These are phyloP conservation scores for Epinephelus cyanopodus DNA, from an alignment of 2,113 vertebrate genomes.

Conservation along the genomic window DNA sequence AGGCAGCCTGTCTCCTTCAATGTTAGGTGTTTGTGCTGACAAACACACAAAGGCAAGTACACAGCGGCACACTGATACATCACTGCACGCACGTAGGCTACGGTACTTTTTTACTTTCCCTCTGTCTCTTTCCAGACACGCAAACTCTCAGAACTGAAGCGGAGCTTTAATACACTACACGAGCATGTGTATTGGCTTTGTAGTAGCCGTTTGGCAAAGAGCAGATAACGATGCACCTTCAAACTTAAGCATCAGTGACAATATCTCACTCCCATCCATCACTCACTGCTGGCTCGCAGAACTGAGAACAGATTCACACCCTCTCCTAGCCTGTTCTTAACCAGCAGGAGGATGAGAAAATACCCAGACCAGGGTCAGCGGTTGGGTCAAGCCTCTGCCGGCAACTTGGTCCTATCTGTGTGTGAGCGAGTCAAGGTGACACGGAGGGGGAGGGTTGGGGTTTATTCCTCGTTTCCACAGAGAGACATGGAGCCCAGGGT, in stretches of 20 bases:
- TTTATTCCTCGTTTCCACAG: constrained; percentile 61
- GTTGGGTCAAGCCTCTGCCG: constrained; percentile 66
- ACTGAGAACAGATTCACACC: constrained; percentile 63
- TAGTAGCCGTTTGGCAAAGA: constrained; percentile 62
- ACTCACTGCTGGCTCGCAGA: constrained; percentile 48
- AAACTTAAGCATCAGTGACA: constrained; percentile 73
- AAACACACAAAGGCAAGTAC: constrained; percentile 70
- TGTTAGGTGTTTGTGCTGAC: constrained; percentile 81
- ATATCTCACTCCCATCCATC: constrained; percentile 75
- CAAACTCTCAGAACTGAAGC: constrained; percentile 48
- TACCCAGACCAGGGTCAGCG: constrained; percentile 72
- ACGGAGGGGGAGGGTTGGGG: constrained; percentile 29
- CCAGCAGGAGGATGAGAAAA: constrained; percentile 80
- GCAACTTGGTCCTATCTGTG: constrained; percentile 54
- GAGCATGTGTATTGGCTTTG: constrained; percentile 48
- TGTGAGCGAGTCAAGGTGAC: constrained; percentile 65
- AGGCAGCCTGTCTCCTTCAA: constrained; percentile 83
- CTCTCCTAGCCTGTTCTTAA: constrained; percentile 57
- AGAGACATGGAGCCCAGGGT: constrained; percentile 75
- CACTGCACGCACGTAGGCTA: constrained; percentile 37
- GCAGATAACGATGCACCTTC: constrained; percentile 67
- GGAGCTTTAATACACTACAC: constrained; percentile 34
- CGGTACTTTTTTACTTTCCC: constrained; percentile 38
- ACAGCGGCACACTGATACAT: constrained; percentile 52
- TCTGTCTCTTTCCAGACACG: constrained; percentile 49